Evolutionary conservation across 2,113 vertebrate species (phyloP).

Genomic region (Dendropsophus ebraccatus): DNA sequence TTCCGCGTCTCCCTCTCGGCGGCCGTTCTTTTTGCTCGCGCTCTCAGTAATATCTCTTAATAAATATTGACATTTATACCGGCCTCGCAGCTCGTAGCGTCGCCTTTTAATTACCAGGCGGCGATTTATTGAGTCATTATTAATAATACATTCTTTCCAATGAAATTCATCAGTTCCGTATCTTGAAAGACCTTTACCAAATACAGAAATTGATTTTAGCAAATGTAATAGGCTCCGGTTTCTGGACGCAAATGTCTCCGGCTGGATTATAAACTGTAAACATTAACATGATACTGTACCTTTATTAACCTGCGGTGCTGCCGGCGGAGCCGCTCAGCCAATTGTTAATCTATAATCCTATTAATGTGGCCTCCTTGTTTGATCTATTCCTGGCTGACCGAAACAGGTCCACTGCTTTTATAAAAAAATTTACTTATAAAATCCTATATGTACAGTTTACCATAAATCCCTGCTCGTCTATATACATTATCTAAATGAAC

Average conservation of each 20-base stretch:
- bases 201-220: conserved; percentile 45
- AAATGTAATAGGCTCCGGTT: conserved; percentile 65
- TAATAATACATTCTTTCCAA: conserved; percentile 18
- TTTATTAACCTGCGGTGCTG: conserved; percentile 79
- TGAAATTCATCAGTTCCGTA: conserved; percentile 8
- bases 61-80: conserved; percentile 33
- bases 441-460: no score
- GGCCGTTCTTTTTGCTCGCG: neutral
- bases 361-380: conserved; percentile 91
- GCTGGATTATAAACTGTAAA: conserved; percentile 75
- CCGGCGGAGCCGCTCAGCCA: conserved; percentile 77
- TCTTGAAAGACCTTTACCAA: conserved; percentile 21
- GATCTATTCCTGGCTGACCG: conserved; percentile 90
- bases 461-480: no score
- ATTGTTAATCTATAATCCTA: conserved; percentile 98
- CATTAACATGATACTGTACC: conserved; percentile 68
- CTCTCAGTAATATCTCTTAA: conserved; percentile 27
- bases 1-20: neutral
- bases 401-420: conserved; percentile 70
- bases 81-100: neutral
- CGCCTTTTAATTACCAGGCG: conserved; percentile 13
- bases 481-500: no score
- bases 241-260: conserved; percentile 61
- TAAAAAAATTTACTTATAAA: no score
- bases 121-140: conserved; percentile 3